Conservation (phyloP, 1,140 invertebrate genomes). For the Diorhabda sublineata region DNA sequence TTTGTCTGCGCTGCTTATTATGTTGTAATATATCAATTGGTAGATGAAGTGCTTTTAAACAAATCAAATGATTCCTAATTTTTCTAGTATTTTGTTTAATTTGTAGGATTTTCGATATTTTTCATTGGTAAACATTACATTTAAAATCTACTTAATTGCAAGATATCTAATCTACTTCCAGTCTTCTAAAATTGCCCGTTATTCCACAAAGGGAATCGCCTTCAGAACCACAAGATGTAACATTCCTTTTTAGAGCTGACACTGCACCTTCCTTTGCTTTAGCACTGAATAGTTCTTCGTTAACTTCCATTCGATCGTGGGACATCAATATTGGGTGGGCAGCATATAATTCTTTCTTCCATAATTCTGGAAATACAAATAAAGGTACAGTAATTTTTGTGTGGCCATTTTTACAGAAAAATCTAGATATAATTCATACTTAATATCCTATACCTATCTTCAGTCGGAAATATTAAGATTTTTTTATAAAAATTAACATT, state of each 20-base stretch:
- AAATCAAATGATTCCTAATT: neutral
- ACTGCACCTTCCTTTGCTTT: slow-evolving; percentile 65
- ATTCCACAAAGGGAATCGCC: slow-evolving; percentile 64
- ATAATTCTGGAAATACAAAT: slow-evolving; percentile 37
- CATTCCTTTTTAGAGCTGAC: slow-evolving; percentile 57
- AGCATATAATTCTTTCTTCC: slow-evolving; percentile 52
- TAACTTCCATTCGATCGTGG: slow-evolving; percentile 55
- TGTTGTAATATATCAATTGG: too few species aligned
- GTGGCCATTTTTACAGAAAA: too few species aligned
- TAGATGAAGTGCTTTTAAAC: neutral
- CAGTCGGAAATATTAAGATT: too few species aligned
- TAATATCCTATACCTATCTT: too few species aligned
- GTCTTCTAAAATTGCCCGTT: slow-evolving; percentile 71
- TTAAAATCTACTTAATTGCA: neutral
- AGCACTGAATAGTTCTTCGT: slow-evolving; percentile 43
- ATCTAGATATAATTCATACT: too few species aligned
- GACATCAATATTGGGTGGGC: slow-evolving; percentile 48
- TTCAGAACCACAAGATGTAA: slow-evolving; percentile 54
- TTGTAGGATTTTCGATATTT: neutral
- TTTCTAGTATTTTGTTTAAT: neutral
- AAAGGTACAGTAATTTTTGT: neutral
- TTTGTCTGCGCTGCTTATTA: too few species aligned
- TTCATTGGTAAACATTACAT: neutral
- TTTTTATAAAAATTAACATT: too few species aligned
- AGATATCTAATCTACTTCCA: slow-evolving; percentile 63